Evolutionary conservation across 2,113 vertebrate species (phyloP).

Genomic region (Barnardius zonarius): DNA sequence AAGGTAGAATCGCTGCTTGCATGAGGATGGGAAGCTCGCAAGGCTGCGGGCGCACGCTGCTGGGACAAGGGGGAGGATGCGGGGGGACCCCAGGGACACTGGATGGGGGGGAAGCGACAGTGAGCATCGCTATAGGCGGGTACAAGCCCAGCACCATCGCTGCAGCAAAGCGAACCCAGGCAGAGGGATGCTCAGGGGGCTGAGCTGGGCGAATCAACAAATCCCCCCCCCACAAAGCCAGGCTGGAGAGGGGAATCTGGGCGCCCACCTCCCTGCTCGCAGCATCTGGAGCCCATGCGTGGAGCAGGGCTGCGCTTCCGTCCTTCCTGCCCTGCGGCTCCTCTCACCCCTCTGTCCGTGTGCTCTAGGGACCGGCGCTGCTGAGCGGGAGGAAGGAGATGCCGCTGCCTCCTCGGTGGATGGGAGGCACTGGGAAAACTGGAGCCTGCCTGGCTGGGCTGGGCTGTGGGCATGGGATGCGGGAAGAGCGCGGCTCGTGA

Average conservation of each 20-base stretch:
- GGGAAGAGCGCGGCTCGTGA: accelerated
- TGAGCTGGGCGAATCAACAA: not conserved
- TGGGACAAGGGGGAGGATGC: not conserved
- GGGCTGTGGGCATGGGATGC: not conserved
- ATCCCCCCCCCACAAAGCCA: accelerated
- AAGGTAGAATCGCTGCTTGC: accelerated
- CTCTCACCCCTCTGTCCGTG: not conserved
- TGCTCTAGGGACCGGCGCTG: not conserved
- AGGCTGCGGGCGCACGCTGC: accelerated
- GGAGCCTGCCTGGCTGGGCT: not conserved
- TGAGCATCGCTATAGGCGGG: not conserved
- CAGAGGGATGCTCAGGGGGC: not conserved
- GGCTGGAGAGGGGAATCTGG: too few species aligned
- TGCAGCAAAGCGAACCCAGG: not conserved
- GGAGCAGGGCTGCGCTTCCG: not conserved
- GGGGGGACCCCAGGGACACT: too few species aligned
- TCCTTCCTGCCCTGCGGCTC: not conserved
- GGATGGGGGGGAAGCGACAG: not conserved
- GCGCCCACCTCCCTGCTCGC: accelerated
- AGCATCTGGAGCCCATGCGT: not conserved
- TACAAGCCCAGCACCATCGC: accelerated
- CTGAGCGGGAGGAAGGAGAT: not conserved
- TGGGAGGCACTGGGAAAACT: accelerated
- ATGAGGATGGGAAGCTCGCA: not conserved
- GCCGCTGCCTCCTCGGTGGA: not conserved